These are phyloP conservation scores for Dione vanillae DNA, from an alignment of 2,888 invertebrate genomes.

Conservation along the genomic window DNA sequence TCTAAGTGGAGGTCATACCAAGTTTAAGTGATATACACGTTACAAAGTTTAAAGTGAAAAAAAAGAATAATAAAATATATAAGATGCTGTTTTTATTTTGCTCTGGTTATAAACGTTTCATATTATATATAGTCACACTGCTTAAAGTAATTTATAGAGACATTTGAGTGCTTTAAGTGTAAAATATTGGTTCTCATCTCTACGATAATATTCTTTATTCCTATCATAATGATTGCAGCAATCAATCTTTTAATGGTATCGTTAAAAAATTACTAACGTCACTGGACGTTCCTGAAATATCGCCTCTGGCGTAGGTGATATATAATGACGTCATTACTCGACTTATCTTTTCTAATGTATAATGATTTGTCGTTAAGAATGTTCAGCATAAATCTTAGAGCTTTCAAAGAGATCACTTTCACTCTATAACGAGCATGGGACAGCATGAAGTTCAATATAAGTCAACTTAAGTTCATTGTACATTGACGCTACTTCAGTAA, in stretches of 20 bases:
- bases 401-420: constrained; percentile 64
- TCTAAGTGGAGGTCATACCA: no score
- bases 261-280: constrained; percentile 49
- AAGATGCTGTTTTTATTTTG: neutral
- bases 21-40: no score
- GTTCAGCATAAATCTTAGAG: constrained; percentile 58
- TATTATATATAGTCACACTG: neutral
- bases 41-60: no score
- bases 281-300: constrained; percentile 46
- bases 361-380: constrained; percentile 56
- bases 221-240: constrained; percentile 46
- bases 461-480: constrained; percentile 49
- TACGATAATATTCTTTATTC: constrained; percentile 40
- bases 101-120: neutral
- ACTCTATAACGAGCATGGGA: constrained; percentile 56
- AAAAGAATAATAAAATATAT: no score
- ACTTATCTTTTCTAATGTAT: constrained; percentile 57
- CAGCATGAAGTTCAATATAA: constrained; percentile 58
- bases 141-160: constrained; percentile 24
- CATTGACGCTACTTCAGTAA: constrained; percentile 30
- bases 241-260: constrained; percentile 53
- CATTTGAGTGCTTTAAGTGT: constrained; percentile 35
- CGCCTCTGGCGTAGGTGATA: constrained; percentile 37
- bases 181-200: constrained; percentile 38
- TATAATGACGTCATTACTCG: constrained; percentile 50